A percentile compares a stretch with the other conserved stretches of the same genome.
These are phyloP conservation scores for Epinephelus cyanopodus DNA, from an alignment of 2,113 vertebrate species.

Conservation along the genomic window DNA sequence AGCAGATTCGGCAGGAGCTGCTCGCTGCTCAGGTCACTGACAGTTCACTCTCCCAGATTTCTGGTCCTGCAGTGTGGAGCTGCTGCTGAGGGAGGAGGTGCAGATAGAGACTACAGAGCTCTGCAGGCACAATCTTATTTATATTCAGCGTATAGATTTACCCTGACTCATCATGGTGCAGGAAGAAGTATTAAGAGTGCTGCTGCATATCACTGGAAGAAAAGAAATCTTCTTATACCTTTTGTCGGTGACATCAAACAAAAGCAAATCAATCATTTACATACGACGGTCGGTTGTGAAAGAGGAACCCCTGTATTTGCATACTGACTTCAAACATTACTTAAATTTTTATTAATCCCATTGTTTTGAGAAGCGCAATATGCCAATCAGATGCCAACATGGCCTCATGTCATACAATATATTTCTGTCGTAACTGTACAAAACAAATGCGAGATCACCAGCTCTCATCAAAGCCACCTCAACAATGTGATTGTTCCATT, in stretches of 20 bases:
- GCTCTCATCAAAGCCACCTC: conserved; percentile 57
- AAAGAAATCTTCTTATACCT: conserved; percentile 28
- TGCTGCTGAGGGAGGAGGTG: conserved; percentile 30
- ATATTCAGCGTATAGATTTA: conserved; percentile 73
- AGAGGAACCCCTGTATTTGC: conserved; percentile 31
- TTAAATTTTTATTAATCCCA: conserved; percentile 49
- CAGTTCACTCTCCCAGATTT: conserved; percentile 63
- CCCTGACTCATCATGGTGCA: conserved; percentile 71
- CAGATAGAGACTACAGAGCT: conserved; percentile 34
- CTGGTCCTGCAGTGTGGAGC: conserved; percentile 40
- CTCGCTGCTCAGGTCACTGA: conserved; percentile 56
- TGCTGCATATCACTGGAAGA: conserved; percentile 40
- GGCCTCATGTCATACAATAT: conserved; percentile 29
- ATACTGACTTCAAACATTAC: conserved; percentile 40
- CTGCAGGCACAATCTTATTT: conserved; percentile 70
- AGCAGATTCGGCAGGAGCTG: conserved; percentile 47
- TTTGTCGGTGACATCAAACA: conserved; percentile 19
- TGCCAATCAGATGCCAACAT: conserved; percentile 37
- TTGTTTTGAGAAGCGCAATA: conserved; percentile 31
- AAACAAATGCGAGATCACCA: conserved; percentile 44
- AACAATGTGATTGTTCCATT: conserved; percentile 43
- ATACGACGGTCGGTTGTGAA: conserved; percentile 36
- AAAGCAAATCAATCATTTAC: conserved; percentile 63
- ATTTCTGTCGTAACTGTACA: conserved; percentile 43
- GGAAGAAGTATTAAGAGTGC: conserved; percentile 56